Percentiles rank a stretch among this genome's conserved stretches.
Conservation (phyloP, 2,797 vertebrate species). For the Crocidura indochinensis region DNA sequence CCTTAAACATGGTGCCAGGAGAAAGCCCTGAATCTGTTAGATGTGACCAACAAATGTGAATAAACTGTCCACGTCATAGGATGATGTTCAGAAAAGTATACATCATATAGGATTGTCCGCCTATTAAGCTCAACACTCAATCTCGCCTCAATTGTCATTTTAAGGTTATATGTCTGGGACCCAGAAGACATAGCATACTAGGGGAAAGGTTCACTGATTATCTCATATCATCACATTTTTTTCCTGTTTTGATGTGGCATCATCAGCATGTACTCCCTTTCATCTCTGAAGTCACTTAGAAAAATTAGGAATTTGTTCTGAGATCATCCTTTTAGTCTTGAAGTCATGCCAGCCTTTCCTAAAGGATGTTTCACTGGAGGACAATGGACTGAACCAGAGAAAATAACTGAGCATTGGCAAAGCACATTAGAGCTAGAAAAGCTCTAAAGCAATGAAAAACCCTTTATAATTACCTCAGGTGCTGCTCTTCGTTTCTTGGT, state of each 20-base stretch:
- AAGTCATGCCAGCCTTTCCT: no score
- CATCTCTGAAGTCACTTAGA: not conserved
- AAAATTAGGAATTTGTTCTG: not conserved
- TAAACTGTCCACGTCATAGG: not conserved
- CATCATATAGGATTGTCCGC: not conserved
- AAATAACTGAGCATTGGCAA: no score
- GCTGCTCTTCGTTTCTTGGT: not conserved
- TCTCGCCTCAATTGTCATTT: not conserved
- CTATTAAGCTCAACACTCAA: not conserved
- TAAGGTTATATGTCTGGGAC: fast-evolving
- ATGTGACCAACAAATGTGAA: no score
- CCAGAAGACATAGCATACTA: not conserved
- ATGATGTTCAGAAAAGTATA: not conserved
- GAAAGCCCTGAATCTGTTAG: no score
- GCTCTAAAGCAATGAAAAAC: not conserved
- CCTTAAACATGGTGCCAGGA: not conserved
- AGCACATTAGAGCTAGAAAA: no score
- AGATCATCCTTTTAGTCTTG: not conserved
- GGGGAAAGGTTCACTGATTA: not conserved
- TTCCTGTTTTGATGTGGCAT: no score
- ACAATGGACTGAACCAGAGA: no score
- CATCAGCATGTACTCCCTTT: not conserved
- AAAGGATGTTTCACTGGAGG: no score
- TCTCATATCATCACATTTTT: fast-evolving
- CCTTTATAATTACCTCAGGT: not conserved